Evolutionary conservation across 2,888 invertebrate species (phyloP), one percentile per base, ranked within the genome.

Genomic region (Anthophora plumipes): DNA sequence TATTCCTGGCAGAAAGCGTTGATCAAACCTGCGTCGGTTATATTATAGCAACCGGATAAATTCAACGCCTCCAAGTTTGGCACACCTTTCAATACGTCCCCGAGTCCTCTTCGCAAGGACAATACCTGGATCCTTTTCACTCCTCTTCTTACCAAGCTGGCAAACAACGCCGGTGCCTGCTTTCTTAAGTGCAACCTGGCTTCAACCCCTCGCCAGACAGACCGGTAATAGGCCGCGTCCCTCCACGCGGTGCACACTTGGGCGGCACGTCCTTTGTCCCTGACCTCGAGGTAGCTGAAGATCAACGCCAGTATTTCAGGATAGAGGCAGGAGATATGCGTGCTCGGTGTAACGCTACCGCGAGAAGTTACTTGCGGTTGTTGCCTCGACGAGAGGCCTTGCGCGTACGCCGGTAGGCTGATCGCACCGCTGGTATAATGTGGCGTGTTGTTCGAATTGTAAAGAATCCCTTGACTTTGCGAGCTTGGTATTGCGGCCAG

Each of bases 181-280:
- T 97, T 95, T 82, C 97, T 95, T 66, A 99, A 95, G 93, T 99
- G 98, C 83, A 99, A 94, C 88, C 97, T 97, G 0, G 98, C 98
- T 92, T 98, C 98, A 46, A 98, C 98, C 69, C 98, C 98, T 87
- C 97, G 96, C 99, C 99, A 99, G 25, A 99, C 98, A 54, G 97
- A 97, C 89, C 98, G 97, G 89, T 97, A 96, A 94, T 98, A 98
- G 43, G 98, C 97, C 60, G 98, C 98, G 91, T 98, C 98, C 79
- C 98, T 94, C 98, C 98, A 99, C 77, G 97, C 94, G 74, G 96
- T 95, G 93, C 97, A 98, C 83, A 98, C 98, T 94, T 98, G 98
- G 3, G 98, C 98, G 25, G 97, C 98, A 57, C 97, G 95, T 2
- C 98, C 98, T 92, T 98, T 96, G 94, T 98, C 98, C 87, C 96